Percentiles rank a stretch among this genome's conserved stretches.
phyloP scores from a whole-genome alignment of 2,113 vertebrate species.

The Gambusia affinis region DNA sequence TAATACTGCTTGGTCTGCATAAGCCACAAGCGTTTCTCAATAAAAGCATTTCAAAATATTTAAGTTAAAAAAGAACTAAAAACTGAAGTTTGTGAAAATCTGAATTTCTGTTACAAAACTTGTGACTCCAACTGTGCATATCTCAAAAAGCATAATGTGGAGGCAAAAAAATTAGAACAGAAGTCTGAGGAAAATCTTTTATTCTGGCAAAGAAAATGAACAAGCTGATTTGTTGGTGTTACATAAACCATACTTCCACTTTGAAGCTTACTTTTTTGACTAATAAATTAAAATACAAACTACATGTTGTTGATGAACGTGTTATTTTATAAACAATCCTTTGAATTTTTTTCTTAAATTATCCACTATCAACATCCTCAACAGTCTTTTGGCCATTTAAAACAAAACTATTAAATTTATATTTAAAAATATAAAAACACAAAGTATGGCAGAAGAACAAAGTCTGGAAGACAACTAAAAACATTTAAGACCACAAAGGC shows the following conservation, averaged over 20 bases:
- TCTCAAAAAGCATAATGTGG: not conserved
- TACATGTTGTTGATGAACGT: conserved; percentile 8
- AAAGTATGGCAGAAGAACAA: not conserved
- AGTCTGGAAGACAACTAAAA: conserved; percentile 34
- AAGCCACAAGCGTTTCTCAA: not conserved
- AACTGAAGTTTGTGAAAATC: not conserved
- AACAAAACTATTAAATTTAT: conserved; percentile 17
- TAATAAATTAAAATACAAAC: conserved; percentile 32
- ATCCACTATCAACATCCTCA: conserved; percentile 10
- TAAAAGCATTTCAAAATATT: not conserved
- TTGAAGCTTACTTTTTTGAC: not conserved
- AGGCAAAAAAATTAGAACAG: not conserved
- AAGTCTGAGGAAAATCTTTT: conserved; percentile 43
- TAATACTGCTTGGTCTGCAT: not conserved
- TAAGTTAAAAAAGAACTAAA: not conserved
- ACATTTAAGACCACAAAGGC: conserved; percentile 24
- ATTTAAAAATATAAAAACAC: not conserved
- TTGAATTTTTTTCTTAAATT: not conserved
- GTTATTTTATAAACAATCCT: conserved; percentile 18
- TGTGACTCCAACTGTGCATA: not conserved
- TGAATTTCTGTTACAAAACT: not conserved
- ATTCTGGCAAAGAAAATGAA: conserved; percentile 51
- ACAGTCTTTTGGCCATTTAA: conserved; percentile 23
- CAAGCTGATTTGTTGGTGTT: conserved; percentile 2
- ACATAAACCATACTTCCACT: conserved; percentile 1